Base-by-base conservation (phyloP, 2,888 invertebrate species). In the Pterostichus niger region DNA sequence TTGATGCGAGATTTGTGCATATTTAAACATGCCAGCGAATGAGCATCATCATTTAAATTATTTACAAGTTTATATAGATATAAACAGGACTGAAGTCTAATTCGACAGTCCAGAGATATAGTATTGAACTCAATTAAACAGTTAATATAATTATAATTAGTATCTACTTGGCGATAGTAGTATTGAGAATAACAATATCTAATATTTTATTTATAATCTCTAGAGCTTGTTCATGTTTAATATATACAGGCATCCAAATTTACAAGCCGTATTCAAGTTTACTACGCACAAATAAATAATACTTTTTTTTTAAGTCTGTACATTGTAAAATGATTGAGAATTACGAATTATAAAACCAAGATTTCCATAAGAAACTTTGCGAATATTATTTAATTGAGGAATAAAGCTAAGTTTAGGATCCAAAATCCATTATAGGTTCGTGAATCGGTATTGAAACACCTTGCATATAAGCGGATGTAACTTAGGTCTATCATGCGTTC, bases 281-380 rank as follows among this genome's bases (percentile, higher is more conserved):
- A 10, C 6, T 49, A 49, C 13, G 49, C 49, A 49, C 49, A 49
- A 49, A 49, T 49, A 10, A 49, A 49, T 49, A 49, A 49, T 49
- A 49, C 35, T 5, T 5, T 5, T 4, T 6, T 49, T 49, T 49
- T 4, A 49, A n/a, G 49, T 49, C 10, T n/a, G 4, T 49, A 49
- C 4, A 49, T 49, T 49, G 9, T 49, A 52, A 52, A 52, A 7
- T n/a, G 52, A 52, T 52, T 52, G 52, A 6, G 52, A 11, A 52
- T n/a, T 52, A 52, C n/a, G 52, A 13, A 52, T 52, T 52, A 52
- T 52, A n/a, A 52, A 52, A 6, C 52, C 52, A n/a, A 52, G 52
- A 52, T 52, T 52, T 52, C 52, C n/a, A n/a, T n/a, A 52, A 7
- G n/a, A 52, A n/a, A n/a, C 5, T 52, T 4, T 52, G 6, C n/a